A percentile compares a stretch with the other conserved stretches of the same genome.
Conservation (phyloP, 1,140 invertebrate genomes). For the Nephila pilipes region DNA sequence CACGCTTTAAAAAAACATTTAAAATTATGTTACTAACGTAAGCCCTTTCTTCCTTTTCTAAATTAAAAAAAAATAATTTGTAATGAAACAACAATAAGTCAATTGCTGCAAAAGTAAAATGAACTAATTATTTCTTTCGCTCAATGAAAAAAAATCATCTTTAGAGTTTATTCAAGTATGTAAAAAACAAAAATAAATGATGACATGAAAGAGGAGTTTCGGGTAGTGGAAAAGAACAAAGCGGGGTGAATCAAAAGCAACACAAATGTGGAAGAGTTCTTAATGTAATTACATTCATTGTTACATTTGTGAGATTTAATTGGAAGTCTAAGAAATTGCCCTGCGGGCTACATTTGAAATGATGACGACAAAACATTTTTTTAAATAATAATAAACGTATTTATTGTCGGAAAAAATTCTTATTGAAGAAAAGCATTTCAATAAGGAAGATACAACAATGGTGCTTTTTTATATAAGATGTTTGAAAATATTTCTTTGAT, state of each 20-base stretch:
- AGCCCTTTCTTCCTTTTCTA: no score
- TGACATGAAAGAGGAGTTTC: not conserved
- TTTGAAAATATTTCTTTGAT: no score
- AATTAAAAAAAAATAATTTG: no score
- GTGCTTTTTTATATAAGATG: no score
- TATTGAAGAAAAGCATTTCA: no score
- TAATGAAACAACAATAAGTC: no score
- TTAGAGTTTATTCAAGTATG: not conserved
- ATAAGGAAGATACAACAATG: no score
- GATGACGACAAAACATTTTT: not conserved
- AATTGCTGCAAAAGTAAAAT: no score
- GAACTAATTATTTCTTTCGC: no score
- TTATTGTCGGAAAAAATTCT: no score
- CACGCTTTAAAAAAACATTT: no score
- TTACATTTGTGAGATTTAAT: not conserved
- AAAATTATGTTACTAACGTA: no score
- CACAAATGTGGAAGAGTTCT: not conserved
- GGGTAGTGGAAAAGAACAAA: not conserved
- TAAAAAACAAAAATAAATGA: not conserved
- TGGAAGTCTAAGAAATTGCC: slow-evolving; percentile 6
- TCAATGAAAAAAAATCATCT: not conserved
- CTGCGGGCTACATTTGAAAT: not conserved
- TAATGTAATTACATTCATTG: slow-evolving; percentile 1
- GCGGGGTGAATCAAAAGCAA: not conserved
- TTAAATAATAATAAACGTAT: not conserved